Percentiles rank a stretch among this genome's conserved stretches.
Conservation (phyloP, 2,888 invertebrate species). For the Drosophila parthenogenetica region DNA sequence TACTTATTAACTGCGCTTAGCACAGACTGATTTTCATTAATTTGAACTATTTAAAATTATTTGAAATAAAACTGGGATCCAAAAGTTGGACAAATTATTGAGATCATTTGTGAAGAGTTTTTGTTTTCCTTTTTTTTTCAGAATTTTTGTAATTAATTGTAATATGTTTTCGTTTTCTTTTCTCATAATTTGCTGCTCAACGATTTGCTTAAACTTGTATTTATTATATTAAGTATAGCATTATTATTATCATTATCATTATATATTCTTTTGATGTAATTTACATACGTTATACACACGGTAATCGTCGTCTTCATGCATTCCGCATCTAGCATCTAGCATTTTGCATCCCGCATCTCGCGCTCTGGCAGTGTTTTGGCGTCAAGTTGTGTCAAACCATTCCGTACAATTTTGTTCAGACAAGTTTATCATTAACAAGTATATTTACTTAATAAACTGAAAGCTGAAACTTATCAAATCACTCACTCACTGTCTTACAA, state of each 20-base stretch:
- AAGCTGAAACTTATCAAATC: constrained; percentile 43
- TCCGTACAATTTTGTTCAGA: constrained; percentile 79
- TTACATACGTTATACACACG: constrained; percentile 61
- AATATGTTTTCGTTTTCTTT: not conserved
- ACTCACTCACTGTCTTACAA: constrained; percentile 5
- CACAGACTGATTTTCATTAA: constrained; percentile 22
- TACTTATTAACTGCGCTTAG: constrained; percentile 29
- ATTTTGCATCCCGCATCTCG: constrained; percentile 42
- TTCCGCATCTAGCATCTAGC: constrained; percentile 42
- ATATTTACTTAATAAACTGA: constrained; percentile 43
- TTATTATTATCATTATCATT: constrained; percentile 34
- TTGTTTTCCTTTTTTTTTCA: constrained; percentile 12
- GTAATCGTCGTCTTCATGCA: constrained; percentile 47
- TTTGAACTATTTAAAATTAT: constrained; percentile 26
- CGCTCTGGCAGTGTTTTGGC: constrained; percentile 84
- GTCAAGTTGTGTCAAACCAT: constrained; percentile 84
- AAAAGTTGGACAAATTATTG: constrained; percentile 57
- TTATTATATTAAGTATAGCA: constrained; percentile 28
- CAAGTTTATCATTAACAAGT: constrained; percentile 60
- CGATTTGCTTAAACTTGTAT: constrained; percentile 43
- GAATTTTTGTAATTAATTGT: constrained; percentile 9
- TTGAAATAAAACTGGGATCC: constrained; percentile 35
- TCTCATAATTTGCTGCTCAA: constrained; percentile 37
- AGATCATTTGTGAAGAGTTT: constrained; percentile 63
- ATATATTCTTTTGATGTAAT: constrained; percentile 34